Conservation (phyloP, 2,888 invertebrate genomes). For the Podotricha telesiphe region DNA sequence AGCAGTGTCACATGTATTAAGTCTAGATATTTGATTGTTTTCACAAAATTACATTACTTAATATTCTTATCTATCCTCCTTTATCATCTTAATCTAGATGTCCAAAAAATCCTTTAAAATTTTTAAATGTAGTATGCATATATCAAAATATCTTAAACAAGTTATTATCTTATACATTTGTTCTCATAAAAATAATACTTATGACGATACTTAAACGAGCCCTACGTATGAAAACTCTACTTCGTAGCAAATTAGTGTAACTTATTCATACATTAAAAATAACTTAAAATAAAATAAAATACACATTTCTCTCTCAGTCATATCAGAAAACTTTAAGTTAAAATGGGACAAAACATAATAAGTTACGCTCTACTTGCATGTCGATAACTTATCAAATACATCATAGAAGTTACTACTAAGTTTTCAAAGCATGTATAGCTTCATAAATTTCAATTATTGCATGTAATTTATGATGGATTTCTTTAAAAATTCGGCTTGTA, state of each 20-base stretch:
- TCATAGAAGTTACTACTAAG: slow-evolving; percentile 5
- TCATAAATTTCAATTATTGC: slow-evolving; percentile 4
- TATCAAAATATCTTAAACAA: background rate
- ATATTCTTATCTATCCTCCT: too few relatives aligned
- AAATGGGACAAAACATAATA: slow-evolving; percentile 15
- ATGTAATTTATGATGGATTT: background rate
- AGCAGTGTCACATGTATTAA: background rate
- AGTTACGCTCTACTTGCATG: slow-evolving; percentile 15
- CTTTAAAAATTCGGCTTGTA: background rate
- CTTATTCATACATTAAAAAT: slow-evolving; percentile 11
- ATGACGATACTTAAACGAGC: background rate
- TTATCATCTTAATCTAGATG: too few relatives aligned
- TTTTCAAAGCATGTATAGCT: background rate
- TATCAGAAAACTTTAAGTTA: slow-evolving; percentile 2
- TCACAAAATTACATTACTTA: background rate
- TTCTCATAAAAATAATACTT: slow-evolving; percentile 11
- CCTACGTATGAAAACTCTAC: background rate
- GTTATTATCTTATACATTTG: background rate
- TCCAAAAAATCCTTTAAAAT: too few relatives aligned
- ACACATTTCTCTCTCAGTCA: slow-evolving; percentile 2
- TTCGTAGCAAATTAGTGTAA: slow-evolving; percentile 8
- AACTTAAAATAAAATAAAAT: slow-evolving; percentile 14
- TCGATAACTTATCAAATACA: slow-evolving; percentile 25
- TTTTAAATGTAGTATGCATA: too few relatives aligned
- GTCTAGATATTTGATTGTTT: background rate